phyloP scores from a whole-genome alignment of 2,888 invertebrate species.

The Coleophora flavipennella region DNA sequence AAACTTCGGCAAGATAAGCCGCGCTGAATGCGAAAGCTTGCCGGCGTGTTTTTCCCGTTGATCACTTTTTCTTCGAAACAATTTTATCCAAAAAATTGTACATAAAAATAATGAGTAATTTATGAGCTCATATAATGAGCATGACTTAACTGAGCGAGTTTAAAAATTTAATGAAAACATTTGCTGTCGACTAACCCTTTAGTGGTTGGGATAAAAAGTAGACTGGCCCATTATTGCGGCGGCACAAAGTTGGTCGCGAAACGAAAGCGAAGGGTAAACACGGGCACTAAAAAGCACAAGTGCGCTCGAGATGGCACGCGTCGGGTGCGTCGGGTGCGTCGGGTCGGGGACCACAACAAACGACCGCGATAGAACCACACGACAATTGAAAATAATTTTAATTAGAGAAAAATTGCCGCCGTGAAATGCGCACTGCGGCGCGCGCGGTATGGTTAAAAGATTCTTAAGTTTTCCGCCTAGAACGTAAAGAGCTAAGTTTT shows the following conservation, averaged over 20 bases:
- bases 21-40: conserved; percentile 44
- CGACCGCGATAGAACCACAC: conserved; percentile 45
- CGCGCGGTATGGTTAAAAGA: conserved; percentile 22
- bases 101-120: conserved; percentile 9
- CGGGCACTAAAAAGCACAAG: conserved; percentile 67
- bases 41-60: conserved; percentile 31
- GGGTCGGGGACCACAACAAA: conserved; percentile 64
- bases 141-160: too few species aligned
- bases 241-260: conserved; percentile 33
- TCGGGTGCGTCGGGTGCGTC: too few species aligned
- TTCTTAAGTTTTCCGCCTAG: not conserved
- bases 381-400: conserved; percentile 70
- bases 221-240: conserved; percentile 42
- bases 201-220: conserved; percentile 22
- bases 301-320: conserved; percentile 61
- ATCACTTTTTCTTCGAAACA: conserved; percentile 14
- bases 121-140: too few species aligned
- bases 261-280: conserved; percentile 55
- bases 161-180: conserved; percentile 14
- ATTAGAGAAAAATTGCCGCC: conserved; percentile 69
- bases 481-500: not conserved
- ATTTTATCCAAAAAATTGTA: conserved; percentile 1
- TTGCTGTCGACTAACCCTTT: conserved; percentile 26
- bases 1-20: conserved; percentile 55
- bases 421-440: conserved; percentile 45